Percentiles rank a stretch among this genome's conserved stretches.
These are phyloP conservation scores for Symphodus melops DNA, from an alignment of 2,113 vertebrate species.

Conservation along the genomic window DNA sequence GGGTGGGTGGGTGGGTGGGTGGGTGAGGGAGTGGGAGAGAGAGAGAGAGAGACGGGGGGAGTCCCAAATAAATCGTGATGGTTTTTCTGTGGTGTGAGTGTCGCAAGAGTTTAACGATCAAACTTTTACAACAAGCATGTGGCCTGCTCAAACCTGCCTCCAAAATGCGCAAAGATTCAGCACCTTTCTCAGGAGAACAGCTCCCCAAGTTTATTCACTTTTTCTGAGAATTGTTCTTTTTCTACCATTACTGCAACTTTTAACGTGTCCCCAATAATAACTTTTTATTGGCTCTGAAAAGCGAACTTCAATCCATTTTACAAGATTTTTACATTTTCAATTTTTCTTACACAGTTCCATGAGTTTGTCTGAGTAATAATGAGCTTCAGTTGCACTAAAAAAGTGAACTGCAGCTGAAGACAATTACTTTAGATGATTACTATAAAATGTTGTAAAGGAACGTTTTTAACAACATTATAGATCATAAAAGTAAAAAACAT, in stretches of 20 bases:
- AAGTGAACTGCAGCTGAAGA: too few relatives aligned
- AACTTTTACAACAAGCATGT: background rate
- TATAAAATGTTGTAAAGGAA: too few relatives aligned
- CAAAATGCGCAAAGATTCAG: slow-evolving; percentile 53
- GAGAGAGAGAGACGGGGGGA: slow-evolving; percentile 32
- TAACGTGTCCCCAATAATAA: background rate
- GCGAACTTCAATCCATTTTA: too few relatives aligned
- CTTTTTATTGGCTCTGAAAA: background rate
- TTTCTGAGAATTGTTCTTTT: background rate
- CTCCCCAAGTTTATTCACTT: slow-evolving; percentile 28
- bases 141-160: background rate
- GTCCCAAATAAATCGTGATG: slow-evolving; percentile 54
- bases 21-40: slow-evolving; percentile 4
- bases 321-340: too few relatives aligned
- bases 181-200: slow-evolving; percentile 72
- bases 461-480: too few relatives aligned
- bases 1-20: background rate
- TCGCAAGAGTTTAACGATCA: background rate
- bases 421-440: too few relatives aligned
- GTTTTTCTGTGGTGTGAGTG: slow-evolving; percentile 17
- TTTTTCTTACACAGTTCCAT: too few relatives aligned
- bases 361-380: too few relatives aligned
- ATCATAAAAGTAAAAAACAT: too few relatives aligned
- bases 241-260: background rate
- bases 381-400: too few relatives aligned